phyloP scores from a whole-genome alignment of 2,113 vertebrate genomes.

The Cisticola juncidis region DNA sequence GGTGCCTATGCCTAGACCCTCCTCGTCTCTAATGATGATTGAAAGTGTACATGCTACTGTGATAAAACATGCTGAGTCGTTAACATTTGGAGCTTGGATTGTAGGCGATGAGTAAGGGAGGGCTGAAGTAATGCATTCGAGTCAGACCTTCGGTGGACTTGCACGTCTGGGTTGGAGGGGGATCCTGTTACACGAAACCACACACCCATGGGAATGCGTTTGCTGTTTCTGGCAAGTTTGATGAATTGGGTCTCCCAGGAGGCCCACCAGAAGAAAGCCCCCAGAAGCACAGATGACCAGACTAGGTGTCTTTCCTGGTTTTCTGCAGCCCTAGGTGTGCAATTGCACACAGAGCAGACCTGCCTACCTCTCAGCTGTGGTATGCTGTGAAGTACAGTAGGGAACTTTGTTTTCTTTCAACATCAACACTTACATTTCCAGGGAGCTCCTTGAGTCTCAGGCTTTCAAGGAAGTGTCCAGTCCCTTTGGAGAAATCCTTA shows the following conservation, averaged over 20 bases:
- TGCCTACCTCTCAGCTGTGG: not conserved
- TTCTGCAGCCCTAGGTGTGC: not conserved
- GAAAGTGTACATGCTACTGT: constrained; percentile 78
- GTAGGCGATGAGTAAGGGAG: constrained; percentile 35
- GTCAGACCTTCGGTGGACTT: not conserved
- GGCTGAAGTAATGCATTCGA: not conserved
- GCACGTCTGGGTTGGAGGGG: constrained; percentile 13
- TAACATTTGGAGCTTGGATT: constrained; percentile 72
- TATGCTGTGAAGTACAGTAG: not conserved
- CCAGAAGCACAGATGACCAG: not conserved
- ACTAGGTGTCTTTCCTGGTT: not conserved
- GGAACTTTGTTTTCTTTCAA: not conserved
- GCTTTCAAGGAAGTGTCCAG: not conserved
- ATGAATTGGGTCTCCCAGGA: not conserved
- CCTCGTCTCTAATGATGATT: constrained; percentile 83
- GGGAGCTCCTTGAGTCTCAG: not conserved
- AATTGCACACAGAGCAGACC: not conserved
- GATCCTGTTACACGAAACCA: constrained; percentile 10
- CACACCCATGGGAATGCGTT: not conserved
- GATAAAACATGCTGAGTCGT: constrained; percentile 82
- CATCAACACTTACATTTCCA: not conserved
- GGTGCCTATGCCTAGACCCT: constrained; percentile 79
- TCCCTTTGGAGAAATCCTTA: not conserved
- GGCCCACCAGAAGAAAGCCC: not conserved
- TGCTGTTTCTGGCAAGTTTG: constrained; percentile 58